Evolutionary conservation across 2,888 invertebrate genomes (phyloP).

Genomic region (Apamea monoglypha): DNA sequence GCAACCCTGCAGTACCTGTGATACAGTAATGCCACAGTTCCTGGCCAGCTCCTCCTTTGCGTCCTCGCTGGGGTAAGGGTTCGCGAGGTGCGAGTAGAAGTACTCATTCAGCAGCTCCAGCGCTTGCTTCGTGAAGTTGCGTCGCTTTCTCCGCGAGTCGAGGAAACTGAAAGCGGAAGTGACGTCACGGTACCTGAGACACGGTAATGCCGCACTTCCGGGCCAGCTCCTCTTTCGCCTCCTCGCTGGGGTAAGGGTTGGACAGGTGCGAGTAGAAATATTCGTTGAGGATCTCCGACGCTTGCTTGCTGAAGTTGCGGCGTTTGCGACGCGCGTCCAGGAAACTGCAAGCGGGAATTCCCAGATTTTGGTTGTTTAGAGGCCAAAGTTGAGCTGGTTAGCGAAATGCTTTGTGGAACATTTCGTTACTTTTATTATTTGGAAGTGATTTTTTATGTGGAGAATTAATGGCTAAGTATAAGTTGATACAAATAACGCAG

Average conservation of each 20-base stretch:
- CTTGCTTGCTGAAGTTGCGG: conserved; percentile 99
- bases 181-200: conserved; percentile 92
- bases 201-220: conserved; percentile 99
- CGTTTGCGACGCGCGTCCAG: conserved; percentile 96
- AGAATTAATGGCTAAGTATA: neutral
- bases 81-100: conserved; percentile 99
- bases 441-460: conserved; percentile 28
- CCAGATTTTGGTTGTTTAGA: conserved; percentile 61
- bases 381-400: conserved; percentile 80
- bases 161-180: conserved; percentile 86
- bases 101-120: conserved; percentile 99
- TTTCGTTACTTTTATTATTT: conserved; percentile 11
- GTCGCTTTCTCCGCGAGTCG: conserved; percentile 94
- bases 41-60: conserved; percentile 98
- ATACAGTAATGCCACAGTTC: conserved; percentile 98
- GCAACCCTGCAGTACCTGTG: conserved; percentile 91
- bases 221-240: conserved; percentile 99
- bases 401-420: conserved; percentile 7
- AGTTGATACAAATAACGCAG: neutral
- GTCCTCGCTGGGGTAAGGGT: conserved; percentile 99
- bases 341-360: conserved; percentile 89
- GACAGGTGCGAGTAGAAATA: conserved; percentile 99
- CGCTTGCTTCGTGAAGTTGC: conserved; percentile 99
- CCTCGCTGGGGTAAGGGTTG: conserved; percentile 99
- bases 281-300: conserved; percentile 99